Conservation (phyloP, 2,888 invertebrate species). For the Dexiosoma caninum region DNA sequence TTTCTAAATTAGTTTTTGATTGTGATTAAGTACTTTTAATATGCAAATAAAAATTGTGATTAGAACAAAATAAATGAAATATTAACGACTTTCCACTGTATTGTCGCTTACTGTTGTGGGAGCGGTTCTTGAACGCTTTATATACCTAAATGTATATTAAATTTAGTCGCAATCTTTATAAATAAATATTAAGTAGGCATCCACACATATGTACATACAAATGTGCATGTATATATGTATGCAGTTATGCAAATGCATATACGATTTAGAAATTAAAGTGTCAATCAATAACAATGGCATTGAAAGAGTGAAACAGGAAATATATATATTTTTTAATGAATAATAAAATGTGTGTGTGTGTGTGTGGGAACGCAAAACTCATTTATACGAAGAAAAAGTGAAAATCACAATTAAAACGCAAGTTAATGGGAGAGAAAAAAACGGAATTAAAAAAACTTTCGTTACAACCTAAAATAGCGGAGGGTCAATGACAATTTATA, state of each 20-base stretch:
- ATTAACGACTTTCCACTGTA: no score
- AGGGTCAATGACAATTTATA: conserved; percentile 32
- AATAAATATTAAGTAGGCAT: neutral
- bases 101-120: no score
- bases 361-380: neutral
- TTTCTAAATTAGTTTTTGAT: no score
- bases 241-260: neutral
- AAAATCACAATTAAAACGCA: conserved; percentile 1
- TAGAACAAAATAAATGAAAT: no score
- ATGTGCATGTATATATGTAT: neutral
- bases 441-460: neutral
- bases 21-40: no score
- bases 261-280: conserved; percentile 18
- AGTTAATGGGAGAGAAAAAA: neutral
- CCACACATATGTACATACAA: neutral
- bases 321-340: neutral
- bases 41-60: no score
- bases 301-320: conserved; percentile 29
- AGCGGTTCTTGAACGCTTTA: no score
- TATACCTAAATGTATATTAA: no score
- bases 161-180: neutral
- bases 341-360: neutral
- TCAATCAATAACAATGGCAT: conserved; percentile 30
- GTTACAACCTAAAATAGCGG: neutral
- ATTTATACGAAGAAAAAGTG: neutral